Conservation (phyloP, 2,797 vertebrate genomes). For the Pipistrellus pygmaeus region DNA sequence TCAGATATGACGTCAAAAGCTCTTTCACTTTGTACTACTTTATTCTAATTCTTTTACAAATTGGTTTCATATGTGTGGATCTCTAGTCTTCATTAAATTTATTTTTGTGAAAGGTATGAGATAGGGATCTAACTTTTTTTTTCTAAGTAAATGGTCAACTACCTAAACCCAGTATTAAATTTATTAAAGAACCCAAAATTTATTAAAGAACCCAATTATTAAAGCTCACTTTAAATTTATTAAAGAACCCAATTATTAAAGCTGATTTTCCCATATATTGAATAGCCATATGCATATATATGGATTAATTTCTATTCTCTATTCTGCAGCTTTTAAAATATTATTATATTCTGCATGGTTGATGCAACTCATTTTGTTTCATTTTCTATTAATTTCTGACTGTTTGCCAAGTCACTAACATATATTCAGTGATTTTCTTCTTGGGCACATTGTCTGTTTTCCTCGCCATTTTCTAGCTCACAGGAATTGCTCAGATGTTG, state of each 20-base stretch:
- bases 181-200: slow-evolving; percentile 1
- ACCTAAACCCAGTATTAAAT: not conserved
- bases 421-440: not conserved
- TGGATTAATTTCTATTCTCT: not conserved
- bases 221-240: too few species aligned
- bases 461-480: not conserved
- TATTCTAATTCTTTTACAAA: not conserved
- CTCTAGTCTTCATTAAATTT: slow-evolving; percentile 24
- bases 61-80: not conserved
- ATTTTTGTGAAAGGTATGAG: not conserved
- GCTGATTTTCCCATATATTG: not conserved
- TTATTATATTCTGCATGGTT: slow-evolving; percentile 7
- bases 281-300: not conserved
- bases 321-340: slow-evolving; percentile 13
- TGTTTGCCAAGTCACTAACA: not conserved
- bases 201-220: not conserved
- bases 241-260: not conserved
- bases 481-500: not conserved
- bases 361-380: not conserved
- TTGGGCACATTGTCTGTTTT: not conserved
- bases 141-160: not conserved
- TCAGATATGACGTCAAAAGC: not conserved
- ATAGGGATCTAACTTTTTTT: not conserved
- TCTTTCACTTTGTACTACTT: not conserved
- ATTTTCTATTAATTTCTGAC: slow-evolving; percentile 45